Evolutionary conservation across 2,113 vertebrate genomes (phyloP).

Genomic region (Thoracochromis brauschi): DNA sequence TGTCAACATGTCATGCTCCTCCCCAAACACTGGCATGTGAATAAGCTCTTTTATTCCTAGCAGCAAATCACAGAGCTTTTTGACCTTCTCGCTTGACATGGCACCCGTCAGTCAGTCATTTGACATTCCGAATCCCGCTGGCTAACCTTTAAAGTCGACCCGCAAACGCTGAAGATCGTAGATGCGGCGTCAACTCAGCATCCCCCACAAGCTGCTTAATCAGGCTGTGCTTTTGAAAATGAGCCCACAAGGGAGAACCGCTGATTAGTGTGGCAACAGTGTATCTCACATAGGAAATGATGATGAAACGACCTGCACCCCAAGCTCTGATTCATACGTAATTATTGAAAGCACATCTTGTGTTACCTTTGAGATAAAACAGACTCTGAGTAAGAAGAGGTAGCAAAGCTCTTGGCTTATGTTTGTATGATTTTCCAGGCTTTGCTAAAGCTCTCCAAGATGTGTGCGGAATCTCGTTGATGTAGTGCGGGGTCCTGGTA

Average conservation of each 20-base stretch:
- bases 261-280: neutral
- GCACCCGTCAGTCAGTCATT: conserved; percentile 18
- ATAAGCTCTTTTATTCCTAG: neutral
- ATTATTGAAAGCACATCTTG: conserved; percentile 20
- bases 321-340: neutral
- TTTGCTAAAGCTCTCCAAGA: neutral
- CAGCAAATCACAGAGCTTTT: conserved; percentile 7
- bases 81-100: conserved; percentile 20
- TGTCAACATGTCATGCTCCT: neutral
- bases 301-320: neutral
- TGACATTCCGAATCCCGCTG: neutral
- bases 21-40: neutral
- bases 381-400: neutral
- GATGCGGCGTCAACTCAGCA: neutral
- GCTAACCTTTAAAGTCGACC: conserved; percentile 26
- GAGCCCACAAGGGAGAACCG: neutral
- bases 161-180: neutral
- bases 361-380: conserved; percentile 5
- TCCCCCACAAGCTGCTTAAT: neutral
- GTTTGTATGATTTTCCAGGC: neutral
- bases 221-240: conserved; percentile 6
- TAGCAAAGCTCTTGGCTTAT: neutral
- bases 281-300: conserved; percentile 2
- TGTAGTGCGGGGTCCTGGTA: neutral
- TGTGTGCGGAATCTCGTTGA: neutral